Evolutionary conservation across 2,797 vertebrate species (phyloP), one percentile per base, ranked within the genome.

Genomic region (Eulemur mongoz): DNA sequence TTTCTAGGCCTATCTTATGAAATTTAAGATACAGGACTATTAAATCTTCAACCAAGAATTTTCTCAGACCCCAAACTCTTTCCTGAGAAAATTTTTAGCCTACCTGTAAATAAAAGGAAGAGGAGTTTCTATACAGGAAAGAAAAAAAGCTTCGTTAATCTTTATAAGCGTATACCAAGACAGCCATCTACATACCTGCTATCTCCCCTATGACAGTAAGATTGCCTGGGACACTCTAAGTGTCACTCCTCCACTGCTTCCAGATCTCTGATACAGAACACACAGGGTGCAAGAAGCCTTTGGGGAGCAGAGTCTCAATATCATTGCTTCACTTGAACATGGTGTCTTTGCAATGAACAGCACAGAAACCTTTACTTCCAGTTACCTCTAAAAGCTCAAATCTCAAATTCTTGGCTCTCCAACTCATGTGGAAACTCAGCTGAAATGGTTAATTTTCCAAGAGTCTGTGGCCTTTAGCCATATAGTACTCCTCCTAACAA

Each of bases 21-120:
- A 85, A 69, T 79, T 75, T 69, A 50, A 63, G 38, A 75, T 82
- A 35, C 15, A 81, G 32, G 59, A 76, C 7, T 43, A 38, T 43
- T 38, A 93, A 69, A 10, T 83, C 18, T 83, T 94, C 78, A 89
- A 50, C 4, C 7, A 92, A 89, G 32, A 65, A 43, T 80, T 52
- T 38, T 86, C 43, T 82, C 59, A 82, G 22, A 54, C 13, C 20
- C 7, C 23, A 61, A 48, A 63, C 40, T 15, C 0, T 89, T 87
- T 92, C 50, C 32, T 35, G 48, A 86, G 38, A 93, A 86, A 38
- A 52, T 7, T 22, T 65, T 83, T 88, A 38, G 14, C 7, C 35
- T 35, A 23, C 7, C 15, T 94, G 22, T 0, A 82, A 84, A 81
- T 4, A 78, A 20, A 86, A 9, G 17, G 4, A 13, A 22, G 9